phyloP scores from a whole-genome alignment of 2,888 invertebrate species.

The Trachelus iudaicus region DNA sequence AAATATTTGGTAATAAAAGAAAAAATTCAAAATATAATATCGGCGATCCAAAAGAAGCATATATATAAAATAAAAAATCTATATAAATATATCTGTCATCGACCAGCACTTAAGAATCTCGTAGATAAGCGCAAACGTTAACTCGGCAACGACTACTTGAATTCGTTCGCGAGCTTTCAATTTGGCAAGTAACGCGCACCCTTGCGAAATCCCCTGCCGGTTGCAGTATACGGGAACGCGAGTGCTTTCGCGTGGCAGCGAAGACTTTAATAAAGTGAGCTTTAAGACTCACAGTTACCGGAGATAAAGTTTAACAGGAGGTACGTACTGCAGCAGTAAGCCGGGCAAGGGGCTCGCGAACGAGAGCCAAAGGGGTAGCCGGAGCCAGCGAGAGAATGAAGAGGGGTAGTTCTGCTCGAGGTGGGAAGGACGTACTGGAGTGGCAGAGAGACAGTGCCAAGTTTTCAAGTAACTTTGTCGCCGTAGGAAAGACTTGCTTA shows the following conservation, averaged over 20 bases:
- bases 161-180: slow-evolving; percentile 39
- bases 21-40: no score
- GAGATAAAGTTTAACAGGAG: slow-evolving; percentile 53
- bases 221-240: background rate
- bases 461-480: slow-evolving; percentile 44
- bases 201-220: slow-evolving; percentile 12
- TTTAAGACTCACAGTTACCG: slow-evolving; percentile 49
- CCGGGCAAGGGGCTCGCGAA: slow-evolving; percentile 13
- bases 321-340: slow-evolving; percentile 22
- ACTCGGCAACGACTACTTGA: no score
- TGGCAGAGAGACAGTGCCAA: slow-evolving; percentile 38
- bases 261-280: slow-evolving; percentile 56
- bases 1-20: no score
- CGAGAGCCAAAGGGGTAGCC: slow-evolving; percentile 7
- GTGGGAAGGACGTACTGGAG: no score
- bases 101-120: no score
- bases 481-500: no score
- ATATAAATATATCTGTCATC: no score
- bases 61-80: no score
- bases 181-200: slow-evolving; percentile 37
- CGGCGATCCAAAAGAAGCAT: no score
- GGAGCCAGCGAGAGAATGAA: slow-evolving; percentile 26
- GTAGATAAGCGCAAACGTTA: no score
- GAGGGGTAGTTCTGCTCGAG: slow-evolving; percentile 4
- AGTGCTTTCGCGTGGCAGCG: slow-evolving; percentile 31